phyloP scores from a whole-genome alignment of 1,140 invertebrate species.

The Drosophila suzukii region DNA sequence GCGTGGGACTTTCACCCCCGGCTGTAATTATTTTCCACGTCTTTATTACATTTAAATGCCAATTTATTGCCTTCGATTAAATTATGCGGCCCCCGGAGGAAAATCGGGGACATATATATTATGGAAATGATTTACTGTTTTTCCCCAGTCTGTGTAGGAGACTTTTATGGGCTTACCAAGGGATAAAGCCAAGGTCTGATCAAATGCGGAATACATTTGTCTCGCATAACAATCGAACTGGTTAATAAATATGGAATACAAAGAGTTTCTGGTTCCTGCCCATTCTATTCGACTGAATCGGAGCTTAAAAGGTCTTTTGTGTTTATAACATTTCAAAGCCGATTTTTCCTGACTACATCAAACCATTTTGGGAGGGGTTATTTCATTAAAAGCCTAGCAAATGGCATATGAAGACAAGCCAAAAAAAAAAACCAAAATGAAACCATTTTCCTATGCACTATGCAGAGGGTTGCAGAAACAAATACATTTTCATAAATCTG shows the following conservation, averaged over 20 bases:
- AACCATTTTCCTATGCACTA: conserved; percentile 44
- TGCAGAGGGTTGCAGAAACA: neutral
- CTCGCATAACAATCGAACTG: neutral
- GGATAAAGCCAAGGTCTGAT: conserved; percentile 32
- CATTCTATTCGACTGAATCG: neutral
- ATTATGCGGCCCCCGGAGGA: conserved; percentile 41
- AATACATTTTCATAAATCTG: conserved; percentile 80
- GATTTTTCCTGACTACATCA: neutral
- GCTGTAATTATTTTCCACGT: conserved; percentile 77
- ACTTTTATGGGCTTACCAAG: conserved; percentile 44
- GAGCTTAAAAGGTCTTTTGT: conserved; percentile 9
- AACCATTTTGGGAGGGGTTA: neutral
- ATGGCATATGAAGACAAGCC: conserved; percentile 24
- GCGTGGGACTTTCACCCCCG: conserved; percentile 34
- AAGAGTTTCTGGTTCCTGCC: neutral
- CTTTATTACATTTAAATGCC: conserved; percentile 83
- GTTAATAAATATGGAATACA: conserved; percentile 6
- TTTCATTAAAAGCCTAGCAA: conserved; percentile 36
- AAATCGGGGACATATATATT: conserved; percentile 18
- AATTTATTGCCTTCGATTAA: conserved; percentile 82
- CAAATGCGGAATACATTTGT: conserved; percentile 15
- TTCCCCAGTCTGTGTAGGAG: conserved; percentile 8
- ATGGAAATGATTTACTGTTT: conserved; percentile 37
- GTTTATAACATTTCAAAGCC: conserved; percentile 19
- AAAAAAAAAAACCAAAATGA: neutral